Evolutionary conservation across 2,888 invertebrate species (phyloP).

Genomic region (Tinea pellionella): DNA sequence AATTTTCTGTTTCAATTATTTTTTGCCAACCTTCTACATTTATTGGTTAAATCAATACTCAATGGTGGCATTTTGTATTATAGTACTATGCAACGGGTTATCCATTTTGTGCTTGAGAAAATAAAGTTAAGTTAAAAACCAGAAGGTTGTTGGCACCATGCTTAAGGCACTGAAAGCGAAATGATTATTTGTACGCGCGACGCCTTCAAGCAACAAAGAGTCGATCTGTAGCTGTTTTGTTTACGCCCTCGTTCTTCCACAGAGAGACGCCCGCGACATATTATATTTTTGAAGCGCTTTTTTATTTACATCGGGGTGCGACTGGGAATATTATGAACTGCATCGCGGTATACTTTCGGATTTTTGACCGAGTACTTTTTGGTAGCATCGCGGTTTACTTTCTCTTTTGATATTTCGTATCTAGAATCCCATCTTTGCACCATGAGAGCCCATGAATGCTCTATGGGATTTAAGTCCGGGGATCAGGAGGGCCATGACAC

Average conservation of each 20-base stretch:
- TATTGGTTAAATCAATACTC: too few relatives aligned
- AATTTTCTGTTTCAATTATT: too few relatives aligned
- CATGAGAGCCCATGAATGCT: too few relatives aligned
- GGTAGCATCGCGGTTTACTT: slow-evolving; percentile 6
- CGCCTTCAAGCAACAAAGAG: too few relatives aligned
- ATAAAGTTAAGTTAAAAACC: not conserved
- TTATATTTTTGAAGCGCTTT: not conserved
- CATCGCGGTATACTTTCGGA: not conserved
- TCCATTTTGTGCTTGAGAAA: too few relatives aligned
- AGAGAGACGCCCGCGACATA: not conserved
- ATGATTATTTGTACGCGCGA: not conserved
- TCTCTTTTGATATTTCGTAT: too few relatives aligned
- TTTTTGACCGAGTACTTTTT: not conserved
- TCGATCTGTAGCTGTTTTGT: not conserved
- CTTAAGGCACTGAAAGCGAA: not conserved
- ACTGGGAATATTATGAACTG: not conserved
- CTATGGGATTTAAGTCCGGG: too few relatives aligned
- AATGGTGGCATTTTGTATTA: too few relatives aligned
- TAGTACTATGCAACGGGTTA: too few relatives aligned
- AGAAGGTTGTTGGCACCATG: not conserved
- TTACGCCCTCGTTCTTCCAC: not conserved
- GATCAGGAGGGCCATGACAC: too few relatives aligned
- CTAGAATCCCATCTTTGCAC: too few relatives aligned
- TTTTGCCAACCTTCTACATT: too few relatives aligned
- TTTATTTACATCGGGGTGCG: not conserved